Conservation (phyloP, 1,140 invertebrate genomes). For the Aphaenogaster rudis region DNA sequence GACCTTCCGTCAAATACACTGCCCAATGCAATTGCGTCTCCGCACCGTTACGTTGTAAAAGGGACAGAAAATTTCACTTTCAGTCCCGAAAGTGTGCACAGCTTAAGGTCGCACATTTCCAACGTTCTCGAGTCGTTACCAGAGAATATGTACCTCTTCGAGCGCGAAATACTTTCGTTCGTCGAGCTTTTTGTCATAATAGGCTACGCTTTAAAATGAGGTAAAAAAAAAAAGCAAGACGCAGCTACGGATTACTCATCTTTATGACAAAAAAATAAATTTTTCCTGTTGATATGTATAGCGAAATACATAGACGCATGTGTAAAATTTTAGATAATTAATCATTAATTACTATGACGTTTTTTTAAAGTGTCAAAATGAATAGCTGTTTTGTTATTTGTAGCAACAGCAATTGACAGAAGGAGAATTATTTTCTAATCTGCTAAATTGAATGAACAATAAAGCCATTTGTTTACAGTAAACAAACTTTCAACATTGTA, state of each 20-base stretch:
- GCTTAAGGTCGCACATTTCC: conserved; percentile 57
- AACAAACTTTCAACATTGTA: neutral
- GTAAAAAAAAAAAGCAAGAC: neutral
- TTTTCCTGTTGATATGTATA: neutral
- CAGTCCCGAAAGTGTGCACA: conserved; percentile 29
- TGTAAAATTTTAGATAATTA: neutral
- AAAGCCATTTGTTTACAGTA: neutral
- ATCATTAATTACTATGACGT: neutral
- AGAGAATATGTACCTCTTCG: neutral
- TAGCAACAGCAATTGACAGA: neutral
- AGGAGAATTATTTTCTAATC: neutral
- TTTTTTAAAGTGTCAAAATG: neutral
- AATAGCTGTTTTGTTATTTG: neutral
- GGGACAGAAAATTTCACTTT: conserved; percentile 63
- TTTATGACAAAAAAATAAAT: neutral
- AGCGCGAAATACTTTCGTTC: neutral
- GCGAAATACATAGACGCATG: neutral
- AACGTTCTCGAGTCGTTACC: neutral
- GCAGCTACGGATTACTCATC: neutral
- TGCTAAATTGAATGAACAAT: neutral
- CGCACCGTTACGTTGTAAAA: conserved; percentile 26
- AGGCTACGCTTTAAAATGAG: neutral
- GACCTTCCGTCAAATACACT: conserved; percentile 68
- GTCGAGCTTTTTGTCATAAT: neutral
- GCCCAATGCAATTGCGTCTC: conserved; percentile 27